Conservation (phyloP, 2,113 vertebrate genomes). For the Acrocephalus kingi region DNA sequence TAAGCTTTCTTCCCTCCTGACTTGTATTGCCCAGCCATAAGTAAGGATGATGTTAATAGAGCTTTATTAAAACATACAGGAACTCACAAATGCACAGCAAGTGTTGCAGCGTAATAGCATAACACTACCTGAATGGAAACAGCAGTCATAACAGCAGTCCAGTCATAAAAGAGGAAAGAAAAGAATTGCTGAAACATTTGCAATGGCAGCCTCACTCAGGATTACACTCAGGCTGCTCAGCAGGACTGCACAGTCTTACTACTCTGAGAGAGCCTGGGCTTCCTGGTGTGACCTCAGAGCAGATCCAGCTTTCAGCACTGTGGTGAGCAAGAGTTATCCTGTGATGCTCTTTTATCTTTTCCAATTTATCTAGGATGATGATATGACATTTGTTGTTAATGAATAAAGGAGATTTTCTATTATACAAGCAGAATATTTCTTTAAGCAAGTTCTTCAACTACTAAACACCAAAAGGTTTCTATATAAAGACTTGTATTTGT, state of each 20-base stretch:
- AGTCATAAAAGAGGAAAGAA: background rate
- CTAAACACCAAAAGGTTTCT: background rate
- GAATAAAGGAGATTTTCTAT: background rate
- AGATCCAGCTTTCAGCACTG: background rate
- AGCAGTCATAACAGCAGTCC: background rate
- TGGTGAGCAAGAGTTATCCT: background rate
- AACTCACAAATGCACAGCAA: background rate
- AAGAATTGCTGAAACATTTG: background rate
- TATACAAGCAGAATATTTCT: background rate
- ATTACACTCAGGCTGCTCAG: background rate
- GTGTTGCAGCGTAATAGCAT: background rate
- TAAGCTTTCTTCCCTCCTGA: background rate
- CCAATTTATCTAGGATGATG: background rate
- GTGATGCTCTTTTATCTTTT: background rate
- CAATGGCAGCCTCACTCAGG: background rate
- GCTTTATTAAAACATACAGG: background rate
- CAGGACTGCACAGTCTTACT: background rate
- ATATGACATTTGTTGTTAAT: background rate
- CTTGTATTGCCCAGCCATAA: background rate
- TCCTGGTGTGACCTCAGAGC: background rate
- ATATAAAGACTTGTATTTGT: background rate
- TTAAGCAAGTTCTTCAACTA: background rate
- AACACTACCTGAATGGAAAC: background rate
- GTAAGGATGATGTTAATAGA: background rate
- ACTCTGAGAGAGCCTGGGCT: background rate